Percentiles rank a stretch among this genome's conserved stretches.
Conservation (phyloP, 2,113 vertebrate species). For the Stegostoma tigrinum region DNA sequence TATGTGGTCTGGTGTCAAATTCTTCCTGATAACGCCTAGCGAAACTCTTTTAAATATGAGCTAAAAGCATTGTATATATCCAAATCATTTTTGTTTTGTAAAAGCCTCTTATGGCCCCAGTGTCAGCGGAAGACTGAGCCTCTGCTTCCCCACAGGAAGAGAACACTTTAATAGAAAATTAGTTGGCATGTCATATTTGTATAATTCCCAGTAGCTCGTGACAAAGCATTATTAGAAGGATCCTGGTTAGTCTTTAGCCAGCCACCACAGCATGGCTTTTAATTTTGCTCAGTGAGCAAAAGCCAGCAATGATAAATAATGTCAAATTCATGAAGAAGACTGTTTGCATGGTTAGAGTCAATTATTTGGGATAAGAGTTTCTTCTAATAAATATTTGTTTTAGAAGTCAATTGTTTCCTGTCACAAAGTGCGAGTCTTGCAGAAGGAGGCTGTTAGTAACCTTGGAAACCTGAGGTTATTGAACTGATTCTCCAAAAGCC, state of each 20-base stretch:
- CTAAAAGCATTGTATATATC: background rate
- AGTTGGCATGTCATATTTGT: background rate
- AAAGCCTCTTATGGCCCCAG: background rate
- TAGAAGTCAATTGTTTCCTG: background rate
- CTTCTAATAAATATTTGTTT: background rate
- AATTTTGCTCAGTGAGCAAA: background rate
- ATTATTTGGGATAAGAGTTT: background rate
- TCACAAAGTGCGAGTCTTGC: background rate
- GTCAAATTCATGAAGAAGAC: too few relatives aligned
- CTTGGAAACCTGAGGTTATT: conserved; percentile 17
- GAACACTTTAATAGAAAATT: background rate
- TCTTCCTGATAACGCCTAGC: background rate
- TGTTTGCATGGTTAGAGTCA: background rate
- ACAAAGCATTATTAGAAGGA: background rate
- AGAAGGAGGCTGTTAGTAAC: background rate
- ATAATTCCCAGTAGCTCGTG: background rate
- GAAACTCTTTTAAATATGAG: background rate
- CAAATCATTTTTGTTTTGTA: background rate
- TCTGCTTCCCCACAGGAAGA: background rate
- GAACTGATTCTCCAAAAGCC: background rate
- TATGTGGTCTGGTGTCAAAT: background rate
- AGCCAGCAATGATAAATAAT: background rate
- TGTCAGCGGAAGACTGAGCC: background rate
- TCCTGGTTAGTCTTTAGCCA: background rate
- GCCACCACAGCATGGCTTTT: background rate